These are phyloP conservation scores for Puffinus mauretanicus DNA, from an alignment of 2,113 vertebrate species.

Conservation along the genomic window DNA sequence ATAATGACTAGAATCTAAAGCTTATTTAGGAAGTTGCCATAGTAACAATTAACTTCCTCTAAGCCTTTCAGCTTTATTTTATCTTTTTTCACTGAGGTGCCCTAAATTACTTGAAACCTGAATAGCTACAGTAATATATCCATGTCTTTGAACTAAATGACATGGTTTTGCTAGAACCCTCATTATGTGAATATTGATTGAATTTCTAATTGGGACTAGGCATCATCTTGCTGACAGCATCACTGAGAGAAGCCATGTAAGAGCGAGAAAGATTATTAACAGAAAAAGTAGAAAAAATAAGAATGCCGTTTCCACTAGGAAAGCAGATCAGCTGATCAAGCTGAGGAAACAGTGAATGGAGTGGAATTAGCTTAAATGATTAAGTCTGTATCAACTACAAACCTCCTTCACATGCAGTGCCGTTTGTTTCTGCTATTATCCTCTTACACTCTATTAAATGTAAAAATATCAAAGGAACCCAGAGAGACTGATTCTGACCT, in stretches of 20 bases:
- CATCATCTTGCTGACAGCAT: conserved; percentile 34
- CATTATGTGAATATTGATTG: conserved; percentile 55
- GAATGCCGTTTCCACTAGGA: background rate
- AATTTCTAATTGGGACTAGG: conserved; percentile 47
- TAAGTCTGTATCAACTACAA: background rate
- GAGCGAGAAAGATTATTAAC: background rate
- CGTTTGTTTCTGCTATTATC: background rate
- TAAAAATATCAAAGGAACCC: background rate
- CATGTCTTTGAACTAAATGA: conserved; percentile 60
- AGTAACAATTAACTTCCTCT: conserved; percentile 58
- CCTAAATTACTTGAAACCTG: conserved; percentile 56
- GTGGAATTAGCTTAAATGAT: background rate
- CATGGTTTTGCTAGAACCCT: conserved; percentile 40
- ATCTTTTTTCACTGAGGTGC: conserved; percentile 24
- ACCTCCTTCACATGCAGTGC: background rate
- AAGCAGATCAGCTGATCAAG: background rate
- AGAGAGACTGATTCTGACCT: background rate
- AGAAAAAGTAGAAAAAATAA: background rate
- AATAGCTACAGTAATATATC: conserved; percentile 48
- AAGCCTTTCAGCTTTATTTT: conserved; percentile 44
- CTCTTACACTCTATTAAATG: background rate
- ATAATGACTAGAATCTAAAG: conserved; percentile 42
- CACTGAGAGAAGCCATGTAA: background rate
- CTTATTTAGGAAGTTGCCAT: conserved; percentile 55
- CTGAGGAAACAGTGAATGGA: background rate